Evolutionary conservation across 2,797 vertebrate species (phyloP).

Genomic region (Mareca strepera): DNA sequence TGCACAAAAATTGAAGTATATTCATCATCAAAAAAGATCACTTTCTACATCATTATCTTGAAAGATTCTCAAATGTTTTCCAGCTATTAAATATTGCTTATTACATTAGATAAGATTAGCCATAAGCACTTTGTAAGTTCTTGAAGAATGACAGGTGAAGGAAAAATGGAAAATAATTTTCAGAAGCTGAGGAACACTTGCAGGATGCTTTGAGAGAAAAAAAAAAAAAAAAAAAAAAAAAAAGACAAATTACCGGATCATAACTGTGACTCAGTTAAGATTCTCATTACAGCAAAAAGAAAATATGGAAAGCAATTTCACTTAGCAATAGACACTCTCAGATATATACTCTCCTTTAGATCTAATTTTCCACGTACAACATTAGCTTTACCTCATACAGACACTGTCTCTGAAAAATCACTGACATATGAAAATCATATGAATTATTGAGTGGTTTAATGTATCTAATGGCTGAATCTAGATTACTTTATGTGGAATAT

Average conservation of each 20-base stretch:
- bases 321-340: rapidly evolving
- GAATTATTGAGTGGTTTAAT: not conserved
- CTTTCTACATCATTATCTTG: not conserved
- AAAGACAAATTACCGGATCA: not conserved
- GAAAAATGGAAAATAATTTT: not conserved
- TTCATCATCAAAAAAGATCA: not conserved
- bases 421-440: not conserved
- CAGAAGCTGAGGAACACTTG: not conserved
- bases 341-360: not conserved
- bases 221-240: not conserved
- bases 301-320: not conserved
- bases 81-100: not conserved
- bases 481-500: not conserved
- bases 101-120: not conserved
- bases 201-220: not conserved
- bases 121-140: not conserved
- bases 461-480: not conserved
- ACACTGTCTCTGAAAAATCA: not conserved
- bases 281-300: not conserved
- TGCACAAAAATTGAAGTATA: not conserved
- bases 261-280: not conserved
- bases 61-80: not conserved
- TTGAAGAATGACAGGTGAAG: not conserved
- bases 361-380: not conserved
- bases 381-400: not conserved